Evolutionary conservation across 2,888 invertebrate species (phyloP), one percentile per base, ranked within the genome.

Genomic region (Eudasyphora cyanicolor): DNA sequence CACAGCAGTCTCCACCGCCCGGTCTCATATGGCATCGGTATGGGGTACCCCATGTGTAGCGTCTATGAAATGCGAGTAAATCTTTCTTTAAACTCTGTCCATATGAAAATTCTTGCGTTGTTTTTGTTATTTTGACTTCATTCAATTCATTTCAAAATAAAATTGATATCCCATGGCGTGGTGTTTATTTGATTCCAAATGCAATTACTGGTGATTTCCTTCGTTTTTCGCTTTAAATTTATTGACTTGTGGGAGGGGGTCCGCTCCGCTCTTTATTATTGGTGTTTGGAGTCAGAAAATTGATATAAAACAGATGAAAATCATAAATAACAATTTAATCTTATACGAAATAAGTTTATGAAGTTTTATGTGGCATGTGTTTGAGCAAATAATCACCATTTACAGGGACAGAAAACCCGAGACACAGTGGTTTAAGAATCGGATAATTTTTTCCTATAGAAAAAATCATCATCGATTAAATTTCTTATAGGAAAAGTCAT

Each of bases 271-370:
- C 12, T 19, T 19, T 24, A 62, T 62, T 62, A 32, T 62, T 62
- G 62, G 32, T 62, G 29, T 62, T 62, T 2, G 2, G n/a, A 12
- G 29, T 12, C 10, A 60, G 62, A 62, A 62, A 62, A 35, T 54
- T 71, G 70, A 54, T 35, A 51, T 5, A 71, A 71, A 71, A 71
- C 70, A 71, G 70, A 71, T 71, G 35, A 51, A 51, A 14, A 54
- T 19, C 70, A 71, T 71, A 71, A 71, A 71, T 71, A 45, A 32
- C 32, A 32, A 71, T 71, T 32, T 71, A 8, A 71, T 17, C 21
- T 51, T 51, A 51, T 51, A 19, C 51, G 5, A 51, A 21, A 51
- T 21, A 51, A 51, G 8, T 51, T 51, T 51, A 51, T 51, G 51
- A 45, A 45, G 45, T 45, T 45, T 45, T 45, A 45, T 45, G 45